These are phyloP conservation scores for Blomia tropicalis DNA, from an alignment of 2,888 invertebrate genomes.

Conservation along the genomic window DNA sequence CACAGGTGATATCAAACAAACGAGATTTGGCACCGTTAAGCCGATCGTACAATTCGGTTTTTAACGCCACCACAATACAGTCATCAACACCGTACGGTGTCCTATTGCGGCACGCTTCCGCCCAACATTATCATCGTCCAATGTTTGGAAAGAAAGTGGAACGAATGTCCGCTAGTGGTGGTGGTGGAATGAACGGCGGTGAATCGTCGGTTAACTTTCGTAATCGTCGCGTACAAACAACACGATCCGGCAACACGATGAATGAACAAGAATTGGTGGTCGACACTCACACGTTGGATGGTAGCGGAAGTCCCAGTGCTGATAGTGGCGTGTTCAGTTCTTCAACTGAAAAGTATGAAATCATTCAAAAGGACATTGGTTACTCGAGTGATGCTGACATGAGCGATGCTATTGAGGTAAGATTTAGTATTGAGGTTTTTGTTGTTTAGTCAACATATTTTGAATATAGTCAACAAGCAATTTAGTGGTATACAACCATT, in stretches of 20 bases:
- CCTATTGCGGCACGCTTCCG: background rate
- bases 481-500: too few relatives aligned
- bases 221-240: conserved; percentile 13
- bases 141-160: background rate
- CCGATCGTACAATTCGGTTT: background rate
- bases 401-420: conserved; percentile 26
- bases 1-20: too few relatives aligned
- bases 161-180: background rate
- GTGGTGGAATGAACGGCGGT: too few relatives aligned
- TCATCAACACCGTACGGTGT: background rate
- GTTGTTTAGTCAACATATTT: background rate
- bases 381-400: conserved; percentile 26
- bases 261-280: background rate
- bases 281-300: background rate
- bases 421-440: too few relatives aligned
- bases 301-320: background rate
- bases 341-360: conserved; percentile 20
- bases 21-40: too few relatives aligned
- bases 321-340: conserved; percentile 13
- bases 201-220: conserved; percentile 3
- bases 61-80: background rate
- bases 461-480: too few relatives aligned
- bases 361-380: conserved; percentile 26
- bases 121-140: too few relatives aligned
- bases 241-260: background rate